A percentile compares a stretch with the other conserved stretches of the same genome.
Conservation (phyloP, 30 jellyfish, hydroid and myxozoan genomes). For the Mastigias papua region DNA sequence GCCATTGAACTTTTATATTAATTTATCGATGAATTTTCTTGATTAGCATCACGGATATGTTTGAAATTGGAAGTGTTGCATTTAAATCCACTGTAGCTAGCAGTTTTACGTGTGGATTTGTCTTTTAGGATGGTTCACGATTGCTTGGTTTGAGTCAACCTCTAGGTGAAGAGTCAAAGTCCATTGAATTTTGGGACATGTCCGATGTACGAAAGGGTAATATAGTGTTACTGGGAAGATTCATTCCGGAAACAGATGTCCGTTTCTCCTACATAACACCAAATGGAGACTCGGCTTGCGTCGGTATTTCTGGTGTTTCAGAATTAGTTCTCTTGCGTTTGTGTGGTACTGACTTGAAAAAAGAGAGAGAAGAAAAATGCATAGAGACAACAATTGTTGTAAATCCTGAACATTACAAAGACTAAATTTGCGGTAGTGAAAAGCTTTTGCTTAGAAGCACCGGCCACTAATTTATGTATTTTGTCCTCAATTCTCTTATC, state of each 20-base stretch:
- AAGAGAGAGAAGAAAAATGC: constrained; percentile 44
- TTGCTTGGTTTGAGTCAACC: constrained; percentile 45
- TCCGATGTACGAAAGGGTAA: constrained; percentile 44
- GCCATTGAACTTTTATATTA: too few relatives aligned
- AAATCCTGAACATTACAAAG: background rate
- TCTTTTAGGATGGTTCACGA: constrained; percentile 58
- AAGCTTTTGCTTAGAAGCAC: background rate
- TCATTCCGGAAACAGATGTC: constrained; percentile 84
- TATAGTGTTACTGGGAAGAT: constrained; percentile 35
- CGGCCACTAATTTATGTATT: background rate
- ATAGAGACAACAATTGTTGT: constrained; percentile 25
- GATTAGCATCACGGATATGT: too few relatives aligned
- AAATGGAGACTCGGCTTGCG: constrained; percentile 49
- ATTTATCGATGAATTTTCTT: too few relatives aligned
- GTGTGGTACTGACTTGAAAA: constrained; percentile 57
- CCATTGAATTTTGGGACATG: constrained; percentile 71
- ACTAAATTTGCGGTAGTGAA: background rate
- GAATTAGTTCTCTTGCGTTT: constrained; percentile 58
- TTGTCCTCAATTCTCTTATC: background rate
- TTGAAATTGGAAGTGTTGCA: background rate
- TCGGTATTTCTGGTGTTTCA: constrained; percentile 60
- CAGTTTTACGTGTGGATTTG: background rate
- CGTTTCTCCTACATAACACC: constrained; percentile 62
- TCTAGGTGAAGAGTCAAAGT: constrained; percentile 36
- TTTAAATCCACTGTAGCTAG: background rate